A percentile compares a stretch with the other conserved stretches of the same genome.
Evolutionary conservation across 37 sponge, comb jelly and placozoan species (phyloP).

Genomic region (Amphimedon queenslandica): DNA sequence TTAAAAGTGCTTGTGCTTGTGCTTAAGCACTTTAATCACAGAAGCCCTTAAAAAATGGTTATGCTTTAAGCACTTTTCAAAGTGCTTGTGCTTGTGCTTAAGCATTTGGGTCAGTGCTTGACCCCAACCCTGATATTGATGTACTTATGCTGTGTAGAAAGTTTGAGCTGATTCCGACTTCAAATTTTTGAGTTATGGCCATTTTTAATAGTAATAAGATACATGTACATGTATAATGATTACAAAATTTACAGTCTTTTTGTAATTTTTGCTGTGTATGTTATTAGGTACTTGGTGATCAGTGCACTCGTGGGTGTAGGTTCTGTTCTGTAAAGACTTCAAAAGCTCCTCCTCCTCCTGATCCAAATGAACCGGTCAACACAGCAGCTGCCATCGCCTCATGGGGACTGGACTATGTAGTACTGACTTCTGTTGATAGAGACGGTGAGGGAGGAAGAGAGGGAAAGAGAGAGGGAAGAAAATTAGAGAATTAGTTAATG

Average conservation of each 20-base stretch:
- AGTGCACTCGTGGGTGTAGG: conserved; percentile 97
- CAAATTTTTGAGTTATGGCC: too few relatives aligned
- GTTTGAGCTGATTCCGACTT: too few relatives aligned
- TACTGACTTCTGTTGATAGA: conserved; percentile 98
- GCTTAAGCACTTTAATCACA: too few relatives aligned
- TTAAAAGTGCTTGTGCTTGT: too few relatives aligned
- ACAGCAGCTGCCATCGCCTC: conserved; percentile 84
- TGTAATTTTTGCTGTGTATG: neutral
- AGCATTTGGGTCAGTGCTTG: too few relatives aligned
- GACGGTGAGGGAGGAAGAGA: conserved; percentile 68
- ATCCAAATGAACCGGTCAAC: conserved; percentile 92
- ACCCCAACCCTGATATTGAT: neutral
- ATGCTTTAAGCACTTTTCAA: too few relatives aligned
- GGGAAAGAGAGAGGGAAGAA: neutral
- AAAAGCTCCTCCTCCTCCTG: conserved; percentile 88
- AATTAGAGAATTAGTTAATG: neutral
- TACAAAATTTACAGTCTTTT: too few relatives aligned
- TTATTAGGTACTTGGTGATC: conserved; percentile 80
- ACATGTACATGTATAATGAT: too few relatives aligned
- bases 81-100: too few relatives aligned
- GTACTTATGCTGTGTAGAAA: too few relatives aligned
- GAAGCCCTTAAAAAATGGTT: too few relatives aligned
- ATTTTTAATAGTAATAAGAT: too few relatives aligned
- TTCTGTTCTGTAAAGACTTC: conserved; percentile 99
- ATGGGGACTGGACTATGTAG: conserved; percentile 96